Evolutionary conservation across 2,888 invertebrate species (phyloP), one percentile per base, ranked within the genome.

Genomic region (Apotomis turbidana): DNA sequence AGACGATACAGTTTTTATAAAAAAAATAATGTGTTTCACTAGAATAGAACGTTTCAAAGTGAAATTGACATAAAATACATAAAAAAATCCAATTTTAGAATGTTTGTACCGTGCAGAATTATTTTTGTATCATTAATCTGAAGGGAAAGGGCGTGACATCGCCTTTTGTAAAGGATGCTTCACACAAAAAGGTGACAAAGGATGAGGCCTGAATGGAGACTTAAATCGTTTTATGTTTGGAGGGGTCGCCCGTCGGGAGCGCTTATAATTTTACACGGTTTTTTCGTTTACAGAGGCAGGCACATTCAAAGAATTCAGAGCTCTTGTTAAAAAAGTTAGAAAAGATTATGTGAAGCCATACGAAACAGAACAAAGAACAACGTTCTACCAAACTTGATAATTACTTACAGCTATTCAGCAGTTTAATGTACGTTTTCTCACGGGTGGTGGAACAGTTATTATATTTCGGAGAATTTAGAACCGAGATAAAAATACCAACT

Each of bases 81-180:
- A 4, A 9, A 38, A 38, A n/a, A 55, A 6, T 4, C 36, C n/a
- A 44, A 49, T 44, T 62, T 70, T 15, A 68, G n/a, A 41, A 61
- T 71, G 55, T 61, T 70, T 70, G 46, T 13, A 44, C 67, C 64
- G 51, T 62, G 67, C 67, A 44, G 57, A 57, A 71, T 68, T 68
- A 52, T 62, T 70, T 70, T 60, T 64, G 67, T 51, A 57, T 57
- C 71, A 71, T 71, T 71, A 71, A 71, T 71, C 61, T 68, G 44
- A 51, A 61, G 66, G 41, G 59, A 64, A 61, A 67, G 71, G 71
- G 71, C 60, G 71, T 57, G 71, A 71, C 61, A 71, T 52, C 51
- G 51, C 15, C 38, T 49, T 51, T 36, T 55, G 36, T 41, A 54
- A 61, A 57, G 36, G 51, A 49, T 6, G 1, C 9, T 66, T 13